Conservation (phyloP, 2,888 invertebrate genomes). For the Polymixis lichenea region DNA sequence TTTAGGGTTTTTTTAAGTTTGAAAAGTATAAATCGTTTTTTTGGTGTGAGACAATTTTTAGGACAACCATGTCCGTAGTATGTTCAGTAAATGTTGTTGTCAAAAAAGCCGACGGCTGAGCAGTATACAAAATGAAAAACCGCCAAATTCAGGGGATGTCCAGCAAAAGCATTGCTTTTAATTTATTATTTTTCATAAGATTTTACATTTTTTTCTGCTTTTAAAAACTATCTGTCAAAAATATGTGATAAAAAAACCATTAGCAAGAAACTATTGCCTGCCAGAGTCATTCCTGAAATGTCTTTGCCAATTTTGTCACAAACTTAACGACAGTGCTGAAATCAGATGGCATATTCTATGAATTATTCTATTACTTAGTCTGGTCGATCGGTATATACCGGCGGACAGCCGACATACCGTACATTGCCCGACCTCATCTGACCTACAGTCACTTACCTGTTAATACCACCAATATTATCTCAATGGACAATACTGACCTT, state of each 20-base stretch:
- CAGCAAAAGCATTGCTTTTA: no score
- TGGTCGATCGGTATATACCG: background rate
- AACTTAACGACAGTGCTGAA: background rate
- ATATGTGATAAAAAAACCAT: no score
- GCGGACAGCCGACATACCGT: background rate
- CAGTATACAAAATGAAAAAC: background rate
- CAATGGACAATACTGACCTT: conserved; percentile 50
- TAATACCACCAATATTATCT: conserved; percentile 47
- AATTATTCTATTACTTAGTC: background rate
- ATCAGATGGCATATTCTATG: no score
- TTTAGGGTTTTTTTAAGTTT: background rate
- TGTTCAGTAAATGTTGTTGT: background rate
- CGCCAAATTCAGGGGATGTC: background rate
- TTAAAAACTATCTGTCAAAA: no score
- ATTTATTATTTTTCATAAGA: background rate
- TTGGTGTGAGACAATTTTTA: background rate
- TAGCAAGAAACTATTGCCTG: no score
- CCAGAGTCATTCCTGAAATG: background rate
- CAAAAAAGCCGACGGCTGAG: background rate
- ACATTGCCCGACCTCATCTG: background rate
- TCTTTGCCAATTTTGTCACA: background rate
- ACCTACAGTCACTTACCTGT: conserved; percentile 18
- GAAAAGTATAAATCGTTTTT: no score
- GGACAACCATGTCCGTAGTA: background rate
- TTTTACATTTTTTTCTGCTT: no score